phyloP scores from a whole-genome alignment of 2,888 invertebrate genomes.

The Parnassius mnemosyne region DNA sequence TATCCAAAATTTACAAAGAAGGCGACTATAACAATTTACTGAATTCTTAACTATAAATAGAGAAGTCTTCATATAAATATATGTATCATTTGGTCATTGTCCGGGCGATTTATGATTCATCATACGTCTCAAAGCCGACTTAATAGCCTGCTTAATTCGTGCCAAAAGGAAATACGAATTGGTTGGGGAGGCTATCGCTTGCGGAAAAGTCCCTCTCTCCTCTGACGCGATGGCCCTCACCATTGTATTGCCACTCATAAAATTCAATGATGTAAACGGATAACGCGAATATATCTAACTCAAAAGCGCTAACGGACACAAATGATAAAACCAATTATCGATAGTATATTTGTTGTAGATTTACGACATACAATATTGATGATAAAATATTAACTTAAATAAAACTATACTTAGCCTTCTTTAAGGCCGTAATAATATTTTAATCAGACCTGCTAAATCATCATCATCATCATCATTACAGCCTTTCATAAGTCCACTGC shows the following conservation, averaged over 20 bases:
- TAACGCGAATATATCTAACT: slow-evolving; percentile 76
- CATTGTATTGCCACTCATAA: slow-evolving; percentile 76
- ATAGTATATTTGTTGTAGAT: slow-evolving; percentile 62
- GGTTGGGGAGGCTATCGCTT: slow-evolving; percentile 57
- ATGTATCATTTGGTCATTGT: slow-evolving; percentile 43
- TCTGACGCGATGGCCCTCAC: slow-evolving; percentile 53
- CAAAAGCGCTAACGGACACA: slow-evolving; percentile 57
- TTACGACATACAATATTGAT: slow-evolving; percentile 51
- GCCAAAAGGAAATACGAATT: slow-evolving; percentile 75
- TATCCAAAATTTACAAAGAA: no score
- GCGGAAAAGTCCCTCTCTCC: slow-evolving; percentile 67
- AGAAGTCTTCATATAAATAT: slow-evolving; percentile 56
- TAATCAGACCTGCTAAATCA: no score
- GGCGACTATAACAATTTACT: neutral
- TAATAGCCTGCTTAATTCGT: slow-evolving; percentile 78
- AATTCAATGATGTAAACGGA: slow-evolving; percentile 81
- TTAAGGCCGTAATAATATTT: no score
- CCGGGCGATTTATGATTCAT: slow-evolving; percentile 67
- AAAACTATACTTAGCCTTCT: no score
- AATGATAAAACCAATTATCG: slow-evolving; percentile 60
- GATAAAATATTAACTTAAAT: neutral
- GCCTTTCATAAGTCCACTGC: no score
- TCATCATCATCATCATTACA: no score
- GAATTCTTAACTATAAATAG: slow-evolving; percentile 38
- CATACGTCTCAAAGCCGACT: slow-evolving; percentile 71